Evolutionary conservation across 2,113 vertebrate genomes (phyloP), one percentile per base, ranked within the genome.

Genomic region (Melanocharis versteri): DNA sequence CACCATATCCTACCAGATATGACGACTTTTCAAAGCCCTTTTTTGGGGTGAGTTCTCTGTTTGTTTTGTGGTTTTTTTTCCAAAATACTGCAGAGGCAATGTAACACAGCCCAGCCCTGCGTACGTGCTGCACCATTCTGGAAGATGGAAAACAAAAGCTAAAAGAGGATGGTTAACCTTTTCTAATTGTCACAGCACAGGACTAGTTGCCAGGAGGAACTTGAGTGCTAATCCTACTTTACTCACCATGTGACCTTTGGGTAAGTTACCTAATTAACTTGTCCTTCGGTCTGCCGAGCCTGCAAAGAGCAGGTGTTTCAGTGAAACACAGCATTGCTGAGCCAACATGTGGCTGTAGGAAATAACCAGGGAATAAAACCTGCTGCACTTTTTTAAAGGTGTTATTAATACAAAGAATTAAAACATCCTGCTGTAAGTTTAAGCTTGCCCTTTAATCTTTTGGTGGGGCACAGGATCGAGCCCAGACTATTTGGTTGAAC

Each of bases 101-200:
- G 48, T 87, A 84, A 76, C 28, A 26, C 0, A 1, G 82, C 60
- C 68, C 71, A 88, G 47, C 31, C 54, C 47, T 95, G 93, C 0
- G 5, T 96, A 97, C 86, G 53, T 97, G 94, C 92, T 84, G 83
- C 85, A 60, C 78, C 83, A 82, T 92, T 84, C 94, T 93, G 88
- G 90, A 92, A 95, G 51, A 64, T 57, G 53, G 61, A 93, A 95
- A 96, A 97, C 94, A 96, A 96, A 97, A 94, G 95, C 94, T 96
- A 96, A 96, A 96, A 96, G 94, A 93, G 94, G 96, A 91, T 87
- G 65, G 94, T 92, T 96, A 95, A 96, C 92, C 94, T 97, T 97
- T 97, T 89, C 94, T 95, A 95, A 95, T 95, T 96, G 92, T 96
- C 81, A 22, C 65, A 89, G 93, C 47, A 35, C 61, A 92, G 72